These are phyloP conservation scores for Atlantisia rogersi DNA, from an alignment of 2,113 vertebrate genomes.

Conservation along the genomic window DNA sequence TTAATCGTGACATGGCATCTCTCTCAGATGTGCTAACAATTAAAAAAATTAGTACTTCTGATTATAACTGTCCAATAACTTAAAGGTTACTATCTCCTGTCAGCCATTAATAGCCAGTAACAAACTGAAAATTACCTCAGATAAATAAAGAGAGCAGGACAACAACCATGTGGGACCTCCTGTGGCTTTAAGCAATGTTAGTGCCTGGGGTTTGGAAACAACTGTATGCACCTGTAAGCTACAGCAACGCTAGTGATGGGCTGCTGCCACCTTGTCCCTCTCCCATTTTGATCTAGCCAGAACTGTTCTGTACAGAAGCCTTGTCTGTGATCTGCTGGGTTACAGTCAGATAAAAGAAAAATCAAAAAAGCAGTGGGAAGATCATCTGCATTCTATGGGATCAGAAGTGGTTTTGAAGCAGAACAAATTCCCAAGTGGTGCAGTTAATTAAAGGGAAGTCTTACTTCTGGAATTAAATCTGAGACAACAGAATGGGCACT, in stretches of 20 bases:
- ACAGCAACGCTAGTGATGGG: too few relatives aligned
- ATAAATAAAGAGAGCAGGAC: not conserved
- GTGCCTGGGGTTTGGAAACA: not conserved
- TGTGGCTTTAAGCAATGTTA: not conserved
- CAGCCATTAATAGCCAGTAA: not conserved
- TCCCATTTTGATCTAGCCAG: not conserved
- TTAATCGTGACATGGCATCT: conserved; percentile 36
- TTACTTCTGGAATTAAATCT: not conserved
- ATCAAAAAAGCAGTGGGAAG: not conserved
- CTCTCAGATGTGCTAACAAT: conserved; percentile 10
- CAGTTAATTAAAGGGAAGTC: not conserved
- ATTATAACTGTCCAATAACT: not conserved
- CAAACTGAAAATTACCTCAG: not conserved
- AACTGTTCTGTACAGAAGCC: not conserved
- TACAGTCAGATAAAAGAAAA: not conserved
- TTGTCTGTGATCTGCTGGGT: not conserved
- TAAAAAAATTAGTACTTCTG: not conserved
- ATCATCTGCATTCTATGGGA: not conserved
- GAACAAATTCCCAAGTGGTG: not conserved
- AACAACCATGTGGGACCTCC: not conserved
- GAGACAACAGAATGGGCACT: not conserved
- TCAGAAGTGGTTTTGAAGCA: not conserved
- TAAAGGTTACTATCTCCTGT: conserved; percentile 12
- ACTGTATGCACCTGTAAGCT: not conserved
- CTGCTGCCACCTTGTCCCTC: not conserved